These are phyloP conservation scores for Lethocerus indicus DNA, from an alignment of 1,140 invertebrate species.

Conservation along the genomic window DNA sequence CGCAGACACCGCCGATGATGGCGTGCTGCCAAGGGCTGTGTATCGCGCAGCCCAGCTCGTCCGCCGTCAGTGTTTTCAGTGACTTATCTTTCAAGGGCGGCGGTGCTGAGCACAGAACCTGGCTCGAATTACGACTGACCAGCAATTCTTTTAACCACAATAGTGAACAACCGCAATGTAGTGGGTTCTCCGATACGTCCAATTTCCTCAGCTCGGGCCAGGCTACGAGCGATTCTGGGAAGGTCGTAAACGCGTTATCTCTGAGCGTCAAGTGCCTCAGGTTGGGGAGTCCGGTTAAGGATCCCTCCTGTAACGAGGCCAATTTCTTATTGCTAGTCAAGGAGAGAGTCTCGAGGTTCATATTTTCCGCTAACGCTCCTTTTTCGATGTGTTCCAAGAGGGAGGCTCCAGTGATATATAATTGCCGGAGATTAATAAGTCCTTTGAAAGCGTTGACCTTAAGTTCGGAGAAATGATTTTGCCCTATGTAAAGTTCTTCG, in stretches of 20 bases:
- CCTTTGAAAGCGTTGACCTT: conserved; percentile 55
- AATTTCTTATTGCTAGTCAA: conserved; percentile 61
- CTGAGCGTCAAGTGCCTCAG: conserved; percentile 53
- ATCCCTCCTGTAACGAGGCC: conserved; percentile 47
- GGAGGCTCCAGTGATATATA: conserved; percentile 59
- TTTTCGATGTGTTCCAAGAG: conserved; percentile 49
- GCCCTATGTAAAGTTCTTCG: conserved; percentile 62
- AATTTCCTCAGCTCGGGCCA: conserved; percentile 59
- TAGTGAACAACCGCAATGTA: conserved; percentile 62
- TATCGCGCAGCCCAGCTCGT: conserved; percentile 63
- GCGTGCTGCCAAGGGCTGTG: conserved; percentile 57
- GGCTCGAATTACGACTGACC: conserved; percentile 44
- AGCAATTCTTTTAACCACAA: conserved; percentile 65
- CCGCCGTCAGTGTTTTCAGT: conserved; percentile 44
- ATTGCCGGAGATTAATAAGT: conserved; percentile 48
- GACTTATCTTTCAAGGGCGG: conserved; percentile 46
- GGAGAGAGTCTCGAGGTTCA: conserved; percentile 59
- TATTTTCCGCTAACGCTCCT: conserved; percentile 58
- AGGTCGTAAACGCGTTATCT: conserved; percentile 55
- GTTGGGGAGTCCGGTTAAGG: conserved; percentile 57
- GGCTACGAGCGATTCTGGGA: conserved; percentile 55
- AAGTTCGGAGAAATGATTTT: conserved; percentile 56
- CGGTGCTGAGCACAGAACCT: conserved; percentile 56
- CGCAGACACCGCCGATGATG: conserved; percentile 53
- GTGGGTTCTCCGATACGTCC: conserved; percentile 65